Evolutionary conservation across 2,797 vertebrate species (phyloP).

Genomic region (Sandelia bainsii): DNA sequence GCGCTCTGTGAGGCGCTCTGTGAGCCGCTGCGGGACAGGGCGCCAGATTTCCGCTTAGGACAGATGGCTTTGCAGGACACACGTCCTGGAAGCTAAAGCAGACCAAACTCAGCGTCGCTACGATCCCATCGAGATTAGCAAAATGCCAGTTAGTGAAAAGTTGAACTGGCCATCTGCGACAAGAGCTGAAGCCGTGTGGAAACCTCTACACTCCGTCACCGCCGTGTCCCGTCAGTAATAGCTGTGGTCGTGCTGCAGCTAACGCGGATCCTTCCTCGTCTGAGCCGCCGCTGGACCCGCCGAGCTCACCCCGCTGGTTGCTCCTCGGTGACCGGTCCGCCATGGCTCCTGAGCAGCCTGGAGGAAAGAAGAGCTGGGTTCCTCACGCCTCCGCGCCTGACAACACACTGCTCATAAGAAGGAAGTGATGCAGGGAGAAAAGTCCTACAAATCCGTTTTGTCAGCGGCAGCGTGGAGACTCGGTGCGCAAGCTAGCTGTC

Average conservation of each 20-base stretch:
- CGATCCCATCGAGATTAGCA: slow-evolving; percentile 13
- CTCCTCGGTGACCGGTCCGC: slow-evolving; percentile 58
- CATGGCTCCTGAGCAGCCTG: slow-evolving; percentile 60
- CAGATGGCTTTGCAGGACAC: slow-evolving; percentile 38
- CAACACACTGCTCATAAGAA: slow-evolving; percentile 43
- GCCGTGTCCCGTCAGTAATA: slow-evolving; percentile 21
- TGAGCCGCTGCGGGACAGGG: slow-evolving; percentile 51
- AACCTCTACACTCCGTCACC: slow-evolving; percentile 60
- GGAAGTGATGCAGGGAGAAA: slow-evolving; percentile 58
- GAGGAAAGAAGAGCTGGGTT: slow-evolving; percentile 54
- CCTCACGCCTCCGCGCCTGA: slow-evolving; percentile 45
- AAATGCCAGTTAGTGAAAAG: slow-evolving; percentile 20
- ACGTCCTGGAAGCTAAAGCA: slow-evolving; percentile 22
- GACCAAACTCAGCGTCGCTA: slow-evolving; percentile 40
- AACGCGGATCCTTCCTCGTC: slow-evolving; percentile 24
- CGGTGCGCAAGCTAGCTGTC: neutral
- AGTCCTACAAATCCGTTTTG: slow-evolving; percentile 32
- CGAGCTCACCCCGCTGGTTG: slow-evolving; percentile 42
- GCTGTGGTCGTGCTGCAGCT: slow-evolving; percentile 48
- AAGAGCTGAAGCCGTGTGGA: neutral
- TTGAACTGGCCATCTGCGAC: slow-evolving; percentile 34
- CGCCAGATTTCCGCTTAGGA: slow-evolving; percentile 47
- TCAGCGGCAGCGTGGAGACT: slow-evolving; percentile 37
- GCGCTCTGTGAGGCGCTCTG: slow-evolving; percentile 4
- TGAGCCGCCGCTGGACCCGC: slow-evolving; percentile 47